Base-by-base conservation (phyloP, 2,113 vertebrate genomes). In the Sula dactylatra region DNA sequence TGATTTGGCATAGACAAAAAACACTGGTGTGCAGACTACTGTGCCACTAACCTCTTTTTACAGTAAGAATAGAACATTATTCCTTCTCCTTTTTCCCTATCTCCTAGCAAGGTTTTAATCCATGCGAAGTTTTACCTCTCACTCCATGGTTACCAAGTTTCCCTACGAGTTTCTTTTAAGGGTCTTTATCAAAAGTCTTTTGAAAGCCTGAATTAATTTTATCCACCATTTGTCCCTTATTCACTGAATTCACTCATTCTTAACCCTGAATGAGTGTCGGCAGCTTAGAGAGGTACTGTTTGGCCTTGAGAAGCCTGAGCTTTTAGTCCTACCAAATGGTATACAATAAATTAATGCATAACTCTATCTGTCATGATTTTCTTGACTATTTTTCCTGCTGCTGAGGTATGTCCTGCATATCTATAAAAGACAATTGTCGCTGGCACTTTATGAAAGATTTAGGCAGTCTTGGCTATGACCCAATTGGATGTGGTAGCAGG, bases 191-290 rank as follows among this genome's bases (percentile, higher is more conserved):
- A 94, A 94, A 94, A 88, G 86, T 36, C 86, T 93, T 97, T 97
- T 90, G 91, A 97, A 95, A 85, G 34, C 27, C 72, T 97, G 96
- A 95, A 97, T 96, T 85, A 74, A 90, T 96, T 96, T 96, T 95
- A 82, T 86, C 91, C 86, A 34, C 89, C 36, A 19, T 87, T 96
- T 96, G 67, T 87, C 40, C 59, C 81, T 93, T 82, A 87, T 94
- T 98, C 70, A 58, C 34, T 69, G n/a, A n/a, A n/a, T n/a, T n/a
- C n/a, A n/a, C n/a, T n/a, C n/a, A n/a, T 94, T 96, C 73, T 93
- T 93, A 86, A 81, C 44, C 78, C 56, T 91, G 55, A 96, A 82
- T 89, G 82, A 89, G 56, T 78, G 26, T n/a, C 11, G 6, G 56
- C 89, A 81, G 50, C 42, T 95, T 76, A 81, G 47, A 92, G 52